Base-by-base conservation (phyloP, 23 tunicate species). In the Clavelina lepadiformis region DNA sequence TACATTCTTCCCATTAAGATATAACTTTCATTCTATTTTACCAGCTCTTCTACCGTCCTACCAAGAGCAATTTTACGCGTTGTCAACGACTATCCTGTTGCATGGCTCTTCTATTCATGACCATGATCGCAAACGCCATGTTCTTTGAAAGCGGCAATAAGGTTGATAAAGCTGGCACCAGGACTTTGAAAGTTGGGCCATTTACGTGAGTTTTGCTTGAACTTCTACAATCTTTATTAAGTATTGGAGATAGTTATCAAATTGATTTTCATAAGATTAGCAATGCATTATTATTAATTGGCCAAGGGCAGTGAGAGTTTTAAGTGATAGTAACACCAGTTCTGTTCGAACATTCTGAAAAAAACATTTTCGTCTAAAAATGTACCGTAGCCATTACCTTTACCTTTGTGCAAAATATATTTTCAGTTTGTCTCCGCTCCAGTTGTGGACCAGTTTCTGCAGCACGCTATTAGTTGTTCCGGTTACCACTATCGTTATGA, bases 51-150 rank as follows among this genome's bases (percentile, higher is more conserved):
- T 84, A 93, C 51, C 87, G 98, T 6, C 98, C 98, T 0, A 93
- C 88, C 1, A 93, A 93, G 46, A 71, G 82, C 65, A 79, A 69
- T 51, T 93, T 93, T 69, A 78, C 76, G 22, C 77, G 98, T 31
- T 68, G 44, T 46, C 93, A 93, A 55, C 65, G 98, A 31, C 55
- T 84, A 22, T 73, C 88, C 5, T 93, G 98, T 69, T 93, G 98
- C 66, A 62, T 72, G 38, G 66, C 76, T 2, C 73, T 93, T 25
- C 69, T 83, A 32, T 93, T 93, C 61, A 68, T 93, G 75, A 93
- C 98, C 18, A 93, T 93, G 98, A 83, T 93, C 38, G 93, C 94
- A 2, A 93, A 93, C 74, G 93, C 93, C 54, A 93, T 93, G 98
- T 93, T 81, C 52, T 79, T 79, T 49, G 88, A 79, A 61, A 37